These are phyloP conservation scores for Calosoma granatense DNA, from an alignment of 1,140 invertebrate species.

Conservation along the genomic window DNA sequence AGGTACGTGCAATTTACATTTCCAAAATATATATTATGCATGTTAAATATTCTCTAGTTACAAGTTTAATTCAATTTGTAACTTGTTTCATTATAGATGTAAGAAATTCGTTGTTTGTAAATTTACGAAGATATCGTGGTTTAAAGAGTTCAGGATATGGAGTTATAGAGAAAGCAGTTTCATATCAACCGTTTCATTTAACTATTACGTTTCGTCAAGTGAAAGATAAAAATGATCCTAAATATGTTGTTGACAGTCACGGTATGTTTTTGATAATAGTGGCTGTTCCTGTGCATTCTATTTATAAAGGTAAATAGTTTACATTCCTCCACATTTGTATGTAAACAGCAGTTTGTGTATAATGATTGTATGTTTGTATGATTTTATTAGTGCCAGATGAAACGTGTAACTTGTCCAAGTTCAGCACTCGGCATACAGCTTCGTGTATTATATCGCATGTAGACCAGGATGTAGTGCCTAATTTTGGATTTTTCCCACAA, in stretches of 20 bases:
- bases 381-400: conserved; percentile 51
- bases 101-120: conserved; percentile 36
- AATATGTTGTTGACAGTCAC: conserved; percentile 33
- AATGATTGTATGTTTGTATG: too few species aligned
- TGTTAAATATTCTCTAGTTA: conserved; percentile 13
- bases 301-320: conserved; percentile 54
- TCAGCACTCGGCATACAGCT: conserved; percentile 67
- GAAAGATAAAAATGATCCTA: conserved; percentile 30
- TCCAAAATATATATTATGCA: background rate
- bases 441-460: conserved; percentile 64
- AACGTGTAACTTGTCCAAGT: conserved; percentile 44
- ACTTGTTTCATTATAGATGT: conserved; percentile 30
- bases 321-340: conserved; percentile 1
- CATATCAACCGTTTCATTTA: conserved; percentile 64
- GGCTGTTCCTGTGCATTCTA: conserved; percentile 59
- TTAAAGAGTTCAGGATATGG: conserved; percentile 45
- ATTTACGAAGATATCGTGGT: conserved; percentile 42
- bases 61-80: too few species aligned
- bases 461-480: conserved; percentile 65
- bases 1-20: conserved; percentile 20
- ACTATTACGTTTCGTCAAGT: conserved; percentile 56
- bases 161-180: conserved; percentile 46
- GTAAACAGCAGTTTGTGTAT: conserved; percentile 11
- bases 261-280: conserved; percentile 59
- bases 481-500: conserved; percentile 81